Percentiles rank a stretch among this genome's conserved stretches.
These are phyloP conservation scores for Rhabdornis inornatus DNA, from an alignment of 2,113 vertebrate species.

Conservation along the genomic window DNA sequence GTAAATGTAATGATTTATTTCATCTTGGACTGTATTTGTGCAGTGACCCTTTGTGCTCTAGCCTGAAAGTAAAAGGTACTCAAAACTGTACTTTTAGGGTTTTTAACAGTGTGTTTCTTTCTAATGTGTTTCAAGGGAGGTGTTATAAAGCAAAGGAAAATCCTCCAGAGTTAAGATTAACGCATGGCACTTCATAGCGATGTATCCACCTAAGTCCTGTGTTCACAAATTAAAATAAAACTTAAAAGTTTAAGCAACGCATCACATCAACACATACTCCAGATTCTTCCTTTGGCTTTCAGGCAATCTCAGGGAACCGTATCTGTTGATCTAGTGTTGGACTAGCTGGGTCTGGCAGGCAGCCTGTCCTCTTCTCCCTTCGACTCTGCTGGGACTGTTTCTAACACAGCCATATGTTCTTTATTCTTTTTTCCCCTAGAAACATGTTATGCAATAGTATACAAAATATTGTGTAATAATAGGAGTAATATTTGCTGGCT, in stretches of 20 bases:
- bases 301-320: not conserved
- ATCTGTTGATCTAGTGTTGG: not conserved
- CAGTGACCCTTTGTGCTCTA: not conserved
- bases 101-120: not conserved
- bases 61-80: not conserved
- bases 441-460: not conserved
- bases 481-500: not conserved
- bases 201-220: not conserved
- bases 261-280: not conserved
- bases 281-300: not conserved
- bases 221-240: not conserved
- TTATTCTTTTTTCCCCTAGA: not conserved
- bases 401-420: not conserved
- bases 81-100: not conserved
- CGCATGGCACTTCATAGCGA: not conserved
- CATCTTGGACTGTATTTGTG: not conserved
- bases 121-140: rapidly evolving
- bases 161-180: not conserved
- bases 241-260: not conserved
- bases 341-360: not conserved
- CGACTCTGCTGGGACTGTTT: not conserved
- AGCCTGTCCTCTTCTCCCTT: not conserved
- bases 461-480: not conserved
- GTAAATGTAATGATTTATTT: not conserved
- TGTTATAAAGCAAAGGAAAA: not conserved